These are phyloP conservation scores for Hippoglossus stenolepis DNA, from an alignment of 2,113 vertebrate genomes.

Conservation along the genomic window DNA sequence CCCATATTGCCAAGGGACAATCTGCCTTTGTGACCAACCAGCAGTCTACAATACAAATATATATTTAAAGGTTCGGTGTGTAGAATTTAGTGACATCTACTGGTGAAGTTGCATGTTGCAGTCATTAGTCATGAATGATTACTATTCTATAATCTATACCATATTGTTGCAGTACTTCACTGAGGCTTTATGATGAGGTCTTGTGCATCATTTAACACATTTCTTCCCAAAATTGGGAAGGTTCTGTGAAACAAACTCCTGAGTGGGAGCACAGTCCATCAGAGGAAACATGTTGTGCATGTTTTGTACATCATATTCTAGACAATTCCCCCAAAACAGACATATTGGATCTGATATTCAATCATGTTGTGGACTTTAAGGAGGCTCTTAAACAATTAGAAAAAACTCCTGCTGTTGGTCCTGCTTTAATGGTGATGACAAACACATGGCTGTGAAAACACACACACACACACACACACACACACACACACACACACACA, in stretches of 20 bases:
- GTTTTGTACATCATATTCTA: too few relatives aligned
- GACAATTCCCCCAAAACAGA: too few relatives aligned
- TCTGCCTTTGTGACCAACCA: too few relatives aligned
- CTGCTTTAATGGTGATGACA: slow-evolving; percentile 58
- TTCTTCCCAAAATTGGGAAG: background rate
- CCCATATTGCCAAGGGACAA: too few relatives aligned
- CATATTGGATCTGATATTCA: too few relatives aligned
- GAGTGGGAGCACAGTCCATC: background rate
- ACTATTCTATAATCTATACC: background rate
- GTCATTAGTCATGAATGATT: background rate
- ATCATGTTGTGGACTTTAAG: slow-evolving; percentile 6
- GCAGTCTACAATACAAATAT: too few relatives aligned
- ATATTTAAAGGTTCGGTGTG: too few relatives aligned
- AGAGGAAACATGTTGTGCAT: too few relatives aligned
- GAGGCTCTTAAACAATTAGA: slow-evolving; percentile 47
- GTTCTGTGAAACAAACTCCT: background rate
- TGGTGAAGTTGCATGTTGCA: too few relatives aligned
- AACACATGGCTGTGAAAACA: slow-evolving; percentile 63
- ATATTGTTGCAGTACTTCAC: background rate
- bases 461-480: background rate
- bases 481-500: background rate
- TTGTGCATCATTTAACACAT: background rate
- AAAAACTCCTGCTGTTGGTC: slow-evolving; percentile 24
- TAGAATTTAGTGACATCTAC: background rate
- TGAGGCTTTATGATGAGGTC: background rate